phyloP scores from a whole-genome alignment of 2,888 invertebrate genomes.

The Rhyacophila evoluta region DNA sequence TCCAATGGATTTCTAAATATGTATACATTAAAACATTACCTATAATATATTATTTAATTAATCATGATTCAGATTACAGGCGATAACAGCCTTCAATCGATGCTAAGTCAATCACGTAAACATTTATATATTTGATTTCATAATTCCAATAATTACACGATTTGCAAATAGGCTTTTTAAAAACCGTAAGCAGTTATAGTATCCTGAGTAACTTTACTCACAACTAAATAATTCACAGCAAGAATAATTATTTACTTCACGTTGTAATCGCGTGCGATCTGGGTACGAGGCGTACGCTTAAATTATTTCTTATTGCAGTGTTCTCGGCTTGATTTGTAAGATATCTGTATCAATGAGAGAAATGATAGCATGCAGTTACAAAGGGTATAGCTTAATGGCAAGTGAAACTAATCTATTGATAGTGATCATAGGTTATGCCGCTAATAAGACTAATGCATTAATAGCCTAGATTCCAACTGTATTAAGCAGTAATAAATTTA shows the following conservation, averaged over 20 bases:
- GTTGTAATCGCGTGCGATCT: neutral
- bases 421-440: neutral
- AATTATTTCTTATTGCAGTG: neutral
- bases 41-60: too few relatives aligned
- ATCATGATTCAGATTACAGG: neutral
- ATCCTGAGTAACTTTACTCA: neutral
- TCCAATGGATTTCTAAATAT: too few relatives aligned
- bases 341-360: slow-evolving; percentile 1
- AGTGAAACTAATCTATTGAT: neutral
- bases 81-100: slow-evolving; percentile 6
- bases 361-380: neutral
- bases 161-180: neutral
- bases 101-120: slow-evolving; percentile 2
- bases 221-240: neutral
- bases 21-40: too few relatives aligned
- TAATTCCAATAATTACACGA: neutral
- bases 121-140: slow-evolving; percentile 16
- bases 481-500: too few relatives aligned
- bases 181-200: neutral
- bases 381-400: neutral
- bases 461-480: too few relatives aligned
- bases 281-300: neutral
- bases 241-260: neutral
- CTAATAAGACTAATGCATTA: too few relatives aligned
- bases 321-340: neutral